phyloP scores from a whole-genome alignment of 2,113 vertebrate genomes.

The Verasper variegatus region DNA sequence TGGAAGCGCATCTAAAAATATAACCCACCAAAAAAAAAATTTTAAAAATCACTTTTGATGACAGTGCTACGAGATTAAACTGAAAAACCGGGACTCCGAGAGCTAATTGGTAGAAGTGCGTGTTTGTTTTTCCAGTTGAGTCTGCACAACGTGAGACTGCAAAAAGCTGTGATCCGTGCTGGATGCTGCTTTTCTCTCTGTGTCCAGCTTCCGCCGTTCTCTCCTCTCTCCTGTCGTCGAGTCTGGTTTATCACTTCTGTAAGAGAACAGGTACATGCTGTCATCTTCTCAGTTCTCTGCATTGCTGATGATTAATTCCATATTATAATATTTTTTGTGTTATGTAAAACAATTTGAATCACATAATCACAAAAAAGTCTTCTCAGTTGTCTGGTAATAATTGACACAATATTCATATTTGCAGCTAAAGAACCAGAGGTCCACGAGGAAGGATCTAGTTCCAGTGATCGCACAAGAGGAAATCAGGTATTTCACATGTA shows the following conservation, averaged over 20 bases:
- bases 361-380: too few species aligned
- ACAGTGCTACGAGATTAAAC: background rate
- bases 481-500: background rate
- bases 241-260: conserved; percentile 33
- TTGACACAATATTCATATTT: background rate
- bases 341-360: too few species aligned
- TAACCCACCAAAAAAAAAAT: too few species aligned
- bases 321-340: too few species aligned
- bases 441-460: background rate
- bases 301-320: background rate
- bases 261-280: conserved; percentile 41
- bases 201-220: conserved; percentile 24
- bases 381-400: too few species aligned
- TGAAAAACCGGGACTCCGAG: background rate
- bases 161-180: background rate
- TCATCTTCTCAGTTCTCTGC: background rate
- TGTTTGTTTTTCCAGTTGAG: background rate
- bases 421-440: background rate
- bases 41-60: background rate
- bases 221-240: conserved; percentile 35
- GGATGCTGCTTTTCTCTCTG: conserved; percentile 39
- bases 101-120: background rate
- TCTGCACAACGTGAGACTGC: background rate
- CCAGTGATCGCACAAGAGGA: background rate
- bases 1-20: too few species aligned